Conservation (phyloP, 1,140 invertebrate genomes). For the Thaumetopoea pityocampa region DNA sequence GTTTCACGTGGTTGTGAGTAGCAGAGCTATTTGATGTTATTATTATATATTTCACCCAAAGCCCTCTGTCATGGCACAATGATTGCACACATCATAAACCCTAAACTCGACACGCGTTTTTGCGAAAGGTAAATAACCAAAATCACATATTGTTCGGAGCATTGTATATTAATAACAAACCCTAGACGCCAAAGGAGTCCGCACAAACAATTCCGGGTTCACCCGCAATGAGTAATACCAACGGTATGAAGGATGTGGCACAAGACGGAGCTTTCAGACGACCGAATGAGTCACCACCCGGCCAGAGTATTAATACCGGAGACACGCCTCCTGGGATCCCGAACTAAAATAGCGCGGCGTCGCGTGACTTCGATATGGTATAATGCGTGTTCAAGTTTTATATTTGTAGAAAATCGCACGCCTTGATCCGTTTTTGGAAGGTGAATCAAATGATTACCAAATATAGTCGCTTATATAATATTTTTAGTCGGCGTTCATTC, state of each 20-base stretch:
- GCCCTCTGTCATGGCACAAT: no score
- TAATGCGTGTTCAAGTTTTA: slow-evolving; percentile 28
- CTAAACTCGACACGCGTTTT: no score
- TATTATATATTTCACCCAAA: no score
- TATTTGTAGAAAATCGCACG: slow-evolving; percentile 20
- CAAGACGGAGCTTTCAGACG: slow-evolving; percentile 64
- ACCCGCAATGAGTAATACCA: slow-evolving; percentile 58
- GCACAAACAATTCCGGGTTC: slow-evolving; percentile 56
- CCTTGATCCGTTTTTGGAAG: slow-evolving; percentile 10
- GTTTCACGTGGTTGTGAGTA: no score
- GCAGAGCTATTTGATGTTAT: no score
- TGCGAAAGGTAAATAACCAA: no score
- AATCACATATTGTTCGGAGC: slow-evolving; percentile 5
- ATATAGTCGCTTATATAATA: slow-evolving; percentile 1
- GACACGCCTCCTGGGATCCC: slow-evolving; percentile 66
- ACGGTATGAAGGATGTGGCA: slow-evolving; percentile 64
- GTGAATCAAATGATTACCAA: slow-evolving; percentile 18
- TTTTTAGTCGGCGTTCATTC: no score
- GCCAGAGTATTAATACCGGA: slow-evolving; percentile 62
- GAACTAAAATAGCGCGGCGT: slow-evolving; percentile 63
- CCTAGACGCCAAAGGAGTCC: slow-evolving; percentile 21
- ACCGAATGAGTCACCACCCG: slow-evolving; percentile 54
- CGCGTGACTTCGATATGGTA: slow-evolving; percentile 48
- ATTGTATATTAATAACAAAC: slow-evolving; percentile 14
- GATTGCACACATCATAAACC: no score